Percentiles rank a stretch among this genome's conserved stretches.
These are phyloP conservation scores for Parus major DNA, from an alignment of 2,113 vertebrate species.

Conservation along the genomic window DNA sequence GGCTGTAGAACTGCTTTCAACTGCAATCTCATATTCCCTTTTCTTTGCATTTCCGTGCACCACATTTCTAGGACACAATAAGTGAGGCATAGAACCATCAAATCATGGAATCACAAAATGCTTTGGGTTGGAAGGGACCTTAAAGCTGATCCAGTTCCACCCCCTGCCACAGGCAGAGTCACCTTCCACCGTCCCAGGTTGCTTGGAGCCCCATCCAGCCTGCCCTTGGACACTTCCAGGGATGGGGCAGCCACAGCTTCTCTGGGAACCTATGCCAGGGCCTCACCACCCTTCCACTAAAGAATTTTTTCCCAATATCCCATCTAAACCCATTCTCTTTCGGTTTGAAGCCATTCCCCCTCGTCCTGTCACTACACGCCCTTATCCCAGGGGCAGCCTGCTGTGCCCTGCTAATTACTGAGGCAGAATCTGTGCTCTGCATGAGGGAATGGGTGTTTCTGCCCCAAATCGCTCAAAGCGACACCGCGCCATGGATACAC, in stretches of 20 bases:
- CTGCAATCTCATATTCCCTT: neutral
- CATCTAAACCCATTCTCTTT: neutral
- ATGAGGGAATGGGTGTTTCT: neutral
- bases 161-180: neutral
- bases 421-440: neutral
- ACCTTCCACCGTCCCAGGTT: neutral
- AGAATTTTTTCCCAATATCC: neutral
- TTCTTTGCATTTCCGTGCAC: neutral
- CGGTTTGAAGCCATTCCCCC: neutral
- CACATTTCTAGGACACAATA: neutral
- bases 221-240: neutral
- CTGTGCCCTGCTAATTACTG: accelerated
- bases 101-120: neutral
- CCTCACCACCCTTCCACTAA: too few species aligned
- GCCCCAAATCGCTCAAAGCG: neutral
- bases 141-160: neutral
- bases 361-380: neutral
- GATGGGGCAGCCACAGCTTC: neutral
- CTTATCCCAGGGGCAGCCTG: neutral
- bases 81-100: neutral
- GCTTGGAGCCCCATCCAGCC: neutral
- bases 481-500: accelerated
- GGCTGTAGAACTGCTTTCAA: neutral
- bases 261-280: neutral
- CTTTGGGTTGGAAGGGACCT: neutral